These are phyloP conservation scores for Momotus momota DNA, from an alignment of 2,797 vertebrate species.

Conservation along the genomic window DNA sequence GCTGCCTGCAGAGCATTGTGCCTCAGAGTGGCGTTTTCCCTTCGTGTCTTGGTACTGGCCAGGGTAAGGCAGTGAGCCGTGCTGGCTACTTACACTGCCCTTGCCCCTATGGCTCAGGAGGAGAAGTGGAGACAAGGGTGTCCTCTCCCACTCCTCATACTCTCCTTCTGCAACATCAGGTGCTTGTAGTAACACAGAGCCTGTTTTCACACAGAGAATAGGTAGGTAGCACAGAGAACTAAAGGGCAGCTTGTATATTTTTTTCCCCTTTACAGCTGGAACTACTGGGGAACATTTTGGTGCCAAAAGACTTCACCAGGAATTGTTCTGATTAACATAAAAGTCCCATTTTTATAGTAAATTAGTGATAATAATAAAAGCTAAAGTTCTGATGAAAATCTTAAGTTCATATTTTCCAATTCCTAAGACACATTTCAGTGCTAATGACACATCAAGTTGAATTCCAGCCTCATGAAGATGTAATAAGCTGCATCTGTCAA, in stretches of 20 bases:
- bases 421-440: background rate
- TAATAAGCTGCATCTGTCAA: background rate
- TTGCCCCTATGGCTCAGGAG: fast-evolving
- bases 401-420: background rate
- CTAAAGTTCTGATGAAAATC: background rate
- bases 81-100: fast-evolving
- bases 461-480: background rate
- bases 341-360: background rate
- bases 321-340: background rate
- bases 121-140: background rate
- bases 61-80: background rate
- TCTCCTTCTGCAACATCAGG: background rate
- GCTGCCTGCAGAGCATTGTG: background rate
- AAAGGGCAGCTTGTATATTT: background rate
- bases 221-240: background rate
- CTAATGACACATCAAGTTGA: background rate
- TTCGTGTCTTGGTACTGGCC: fast-evolving
- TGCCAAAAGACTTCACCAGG: background rate
- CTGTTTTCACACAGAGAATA: background rate
- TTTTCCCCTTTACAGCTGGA: background rate
- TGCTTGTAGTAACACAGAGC: fast-evolving
- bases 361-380: background rate
- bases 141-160: background rate
- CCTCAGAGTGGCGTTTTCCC: background rate
- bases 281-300: background rate